Base-by-base conservation (phyloP, 2,888 invertebrate genomes). In the Arctia plantaginis region DNA sequence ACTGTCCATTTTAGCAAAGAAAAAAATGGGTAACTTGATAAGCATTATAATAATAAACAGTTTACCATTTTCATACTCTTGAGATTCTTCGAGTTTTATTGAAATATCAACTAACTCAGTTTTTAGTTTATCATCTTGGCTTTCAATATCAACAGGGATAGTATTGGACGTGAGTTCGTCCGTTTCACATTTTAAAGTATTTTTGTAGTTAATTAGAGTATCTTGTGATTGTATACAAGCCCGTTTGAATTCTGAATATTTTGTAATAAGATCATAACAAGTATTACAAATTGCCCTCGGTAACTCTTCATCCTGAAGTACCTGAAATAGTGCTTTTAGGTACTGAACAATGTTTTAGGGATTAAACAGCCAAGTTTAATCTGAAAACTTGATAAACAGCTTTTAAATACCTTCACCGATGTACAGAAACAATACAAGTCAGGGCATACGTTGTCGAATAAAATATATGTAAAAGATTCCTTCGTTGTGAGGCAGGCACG, bases 371-470 rank as follows among this genome's bases (percentile, higher is more conserved):
- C 18, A 33, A 35, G 12, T 13, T 12, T 6, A 51, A 2, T 13
- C 33, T 13, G 15, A 64, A 65, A 44, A 70, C 3, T 7, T 12
- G 20, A 30, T 30, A 51, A 69, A 62, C 27, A 51, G 13, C 2
- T 18, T 2, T 3, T 6, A 18, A 55, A 82, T 87, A 95, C 95
- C 91, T 95, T 87, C 51, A 96, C 78, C 20, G 95, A 93, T 71
- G 95, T 96, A 79, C 95, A 96, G 85, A 92, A 95, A 67, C 79
- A 88, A 82, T 91, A 95, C 51, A 90, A 81, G 77, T 93, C 92
- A 3, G 92, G 84, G 39, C 93, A 90, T 77, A 94, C 90, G 81
- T 93, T 92, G 62, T 93, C 87, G 79, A 88, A 91, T 59, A 96
- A 82, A 73, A 85, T 80, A 80, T 92, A 93, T 2, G 82, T 87